Conservation (phyloP, 2,888 invertebrate species). For the Lottia gigantea region DNA sequence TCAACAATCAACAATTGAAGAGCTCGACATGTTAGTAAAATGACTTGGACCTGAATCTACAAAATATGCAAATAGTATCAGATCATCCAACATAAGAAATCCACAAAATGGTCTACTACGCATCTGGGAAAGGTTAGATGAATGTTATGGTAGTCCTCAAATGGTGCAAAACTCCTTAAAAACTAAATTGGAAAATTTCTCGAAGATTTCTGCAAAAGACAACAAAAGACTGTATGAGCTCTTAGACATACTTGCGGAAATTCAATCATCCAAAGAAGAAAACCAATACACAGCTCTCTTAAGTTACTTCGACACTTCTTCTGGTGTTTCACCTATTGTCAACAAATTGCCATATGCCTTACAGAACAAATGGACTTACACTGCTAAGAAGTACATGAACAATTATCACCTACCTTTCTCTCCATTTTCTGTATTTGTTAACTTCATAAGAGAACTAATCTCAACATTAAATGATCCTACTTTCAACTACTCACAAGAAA, state of each 20-base stretch:
- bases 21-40: neutral
- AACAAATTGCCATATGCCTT: neutral
- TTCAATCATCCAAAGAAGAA: neutral
- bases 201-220: neutral
- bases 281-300: neutral
- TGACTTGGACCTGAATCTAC: neutral
- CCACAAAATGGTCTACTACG: neutral
- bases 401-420: too few relatives aligned
- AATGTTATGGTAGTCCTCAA: constrained; percentile 1
- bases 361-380: too few relatives aligned
- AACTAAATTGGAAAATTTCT: neutral
- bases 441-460: constrained; percentile 2
- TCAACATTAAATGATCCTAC: neutral
- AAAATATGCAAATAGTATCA: neutral
- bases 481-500: neutral
- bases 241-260: neutral
- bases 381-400: too few relatives aligned
- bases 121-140: neutral
- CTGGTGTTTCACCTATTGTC: neutral
- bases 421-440: neutral
- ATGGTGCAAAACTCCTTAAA: neutral
- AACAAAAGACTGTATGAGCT: neutral
- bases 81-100: neutral
- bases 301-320: neutral
- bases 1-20: neutral